These are phyloP conservation scores for Netelia inedita DNA, from an alignment of 2,888 invertebrate genomes.

Conservation along the genomic window DNA sequence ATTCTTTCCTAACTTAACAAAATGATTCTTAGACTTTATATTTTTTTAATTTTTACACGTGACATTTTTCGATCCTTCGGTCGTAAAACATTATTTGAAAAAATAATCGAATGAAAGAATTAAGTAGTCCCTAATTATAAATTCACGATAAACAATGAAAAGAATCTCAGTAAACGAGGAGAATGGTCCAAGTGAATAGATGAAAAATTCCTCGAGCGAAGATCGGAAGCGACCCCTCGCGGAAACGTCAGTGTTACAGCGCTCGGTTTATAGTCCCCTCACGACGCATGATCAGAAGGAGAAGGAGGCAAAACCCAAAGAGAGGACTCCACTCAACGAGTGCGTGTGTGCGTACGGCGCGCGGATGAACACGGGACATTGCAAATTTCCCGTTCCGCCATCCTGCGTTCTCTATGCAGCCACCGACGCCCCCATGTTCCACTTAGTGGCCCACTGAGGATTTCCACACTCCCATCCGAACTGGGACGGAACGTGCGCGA, in stretches of 20 bases:
- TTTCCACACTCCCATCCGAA: slow-evolving; percentile 71
- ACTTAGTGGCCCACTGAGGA: slow-evolving; percentile 75
- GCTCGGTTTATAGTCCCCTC: background rate
- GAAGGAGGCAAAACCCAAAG: slow-evolving; percentile 61
- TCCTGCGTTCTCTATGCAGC: slow-evolving; percentile 55
- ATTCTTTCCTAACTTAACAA: too few relatives aligned
- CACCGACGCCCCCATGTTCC: slow-evolving; percentile 65
- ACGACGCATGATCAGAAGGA: slow-evolving; percentile 50
- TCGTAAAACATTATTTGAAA: too few relatives aligned
- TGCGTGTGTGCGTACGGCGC: slow-evolving; percentile 18
- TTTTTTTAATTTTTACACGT: too few relatives aligned
- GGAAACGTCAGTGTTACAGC: slow-evolving; percentile 40
- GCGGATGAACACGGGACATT: slow-evolving; percentile 72
- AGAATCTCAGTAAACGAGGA: too few relatives aligned
- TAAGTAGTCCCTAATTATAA: too few relatives aligned
- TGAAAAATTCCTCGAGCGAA: too few relatives aligned
- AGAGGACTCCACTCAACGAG: slow-evolving; percentile 10
- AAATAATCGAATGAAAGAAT: too few relatives aligned
- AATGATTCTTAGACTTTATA: too few relatives aligned
- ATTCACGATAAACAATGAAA: too few relatives aligned
- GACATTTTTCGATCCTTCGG: too few relatives aligned
- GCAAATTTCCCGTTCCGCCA: slow-evolving; percentile 76
- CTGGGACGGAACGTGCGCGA: slow-evolving; percentile 59
- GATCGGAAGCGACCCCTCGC: slow-evolving; percentile 4
- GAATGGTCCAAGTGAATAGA: too few relatives aligned